These are phyloP conservation scores for Willowsia nigromaculata DNA, from an alignment of 2,888 invertebrate genomes.

Conservation along the genomic window DNA sequence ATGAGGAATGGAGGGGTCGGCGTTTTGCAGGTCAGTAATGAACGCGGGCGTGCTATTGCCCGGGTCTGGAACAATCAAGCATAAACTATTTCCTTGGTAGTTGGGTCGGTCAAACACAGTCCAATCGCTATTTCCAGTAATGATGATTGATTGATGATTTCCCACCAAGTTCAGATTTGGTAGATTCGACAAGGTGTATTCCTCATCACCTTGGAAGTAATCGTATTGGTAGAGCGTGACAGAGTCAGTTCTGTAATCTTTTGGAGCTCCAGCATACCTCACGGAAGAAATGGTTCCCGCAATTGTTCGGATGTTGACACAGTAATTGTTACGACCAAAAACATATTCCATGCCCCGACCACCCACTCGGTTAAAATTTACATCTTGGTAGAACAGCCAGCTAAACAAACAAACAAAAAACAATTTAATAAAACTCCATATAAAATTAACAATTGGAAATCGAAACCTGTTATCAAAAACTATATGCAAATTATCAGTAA, in stretches of 20 bases:
- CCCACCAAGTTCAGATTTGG: constrained; percentile 41
- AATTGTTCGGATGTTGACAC: constrained; percentile 67
- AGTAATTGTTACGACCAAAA: constrained; percentile 69
- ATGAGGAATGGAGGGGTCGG: constrained; percentile 53
- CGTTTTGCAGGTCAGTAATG: constrained; percentile 48
- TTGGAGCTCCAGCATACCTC: constrained; percentile 70
- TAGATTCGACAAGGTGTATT: constrained; percentile 59
- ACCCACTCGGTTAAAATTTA: constrained; percentile 48
- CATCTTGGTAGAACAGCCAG: constrained; percentile 70
- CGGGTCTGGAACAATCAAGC: constrained; percentile 64
- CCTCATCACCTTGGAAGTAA: constrained; percentile 76
- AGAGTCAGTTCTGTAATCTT: constrained; percentile 67
- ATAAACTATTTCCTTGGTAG: constrained; percentile 73
- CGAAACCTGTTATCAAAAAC: not conserved
- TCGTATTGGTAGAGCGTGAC: constrained; percentile 72
- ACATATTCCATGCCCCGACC: constrained; percentile 74
- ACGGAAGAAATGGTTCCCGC: constrained; percentile 57
- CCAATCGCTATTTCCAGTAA: constrained; percentile 74
- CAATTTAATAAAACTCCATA: not conserved
- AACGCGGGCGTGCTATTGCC: constrained; percentile 66
- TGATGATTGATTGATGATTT: constrained; percentile 62
- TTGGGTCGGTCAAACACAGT: constrained; percentile 71
- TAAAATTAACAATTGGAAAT: not conserved
- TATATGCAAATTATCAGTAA: too few species aligned
- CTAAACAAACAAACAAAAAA: not conserved